Percentiles rank a stretch among this genome's conserved stretches.
These are phyloP conservation scores for Rhabdornis inornatus DNA, from an alignment of 2,113 vertebrate genomes.

Conservation along the genomic window DNA sequence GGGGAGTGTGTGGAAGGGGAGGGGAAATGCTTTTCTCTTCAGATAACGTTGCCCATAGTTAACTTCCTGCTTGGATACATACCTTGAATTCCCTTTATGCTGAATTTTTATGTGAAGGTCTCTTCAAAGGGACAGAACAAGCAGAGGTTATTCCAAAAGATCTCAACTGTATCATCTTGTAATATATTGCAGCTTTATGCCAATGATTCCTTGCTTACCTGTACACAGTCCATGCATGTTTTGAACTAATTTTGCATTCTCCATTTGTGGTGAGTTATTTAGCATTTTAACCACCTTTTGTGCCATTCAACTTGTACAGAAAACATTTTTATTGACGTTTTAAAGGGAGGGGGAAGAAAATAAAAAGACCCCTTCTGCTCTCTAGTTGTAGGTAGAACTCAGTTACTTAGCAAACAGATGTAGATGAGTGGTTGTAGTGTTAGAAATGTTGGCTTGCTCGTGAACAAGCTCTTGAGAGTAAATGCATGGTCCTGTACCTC, in stretches of 20 bases:
- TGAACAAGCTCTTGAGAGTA: slow-evolving; percentile 80
- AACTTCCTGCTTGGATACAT: slow-evolving; percentile 39
- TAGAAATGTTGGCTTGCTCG: slow-evolving; percentile 81
- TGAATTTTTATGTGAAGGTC: slow-evolving; percentile 34
- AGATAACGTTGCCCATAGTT: background rate
- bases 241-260: slow-evolving; percentile 74
- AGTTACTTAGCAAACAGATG: slow-evolving; percentile 76
- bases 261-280: slow-evolving; percentile 70
- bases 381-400: slow-evolving; percentile 80
- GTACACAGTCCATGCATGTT: slow-evolving; percentile 76
- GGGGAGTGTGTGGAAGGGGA: background rate
- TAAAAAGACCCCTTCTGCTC: slow-evolving; percentile 62
- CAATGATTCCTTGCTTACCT: slow-evolving; percentile 76
- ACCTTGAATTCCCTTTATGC: slow-evolving; percentile 17
- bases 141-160: slow-evolving; percentile 66
- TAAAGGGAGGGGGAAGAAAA: slow-evolving; percentile 64
- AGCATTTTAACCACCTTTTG: slow-evolving; percentile 70
- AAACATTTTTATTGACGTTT: slow-evolving; percentile 80
- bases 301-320: slow-evolving; percentile 83
- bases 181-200: slow-evolving; percentile 82
- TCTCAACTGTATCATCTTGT: slow-evolving; percentile 73
- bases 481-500: slow-evolving; percentile 81
- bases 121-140: slow-evolving; percentile 57
- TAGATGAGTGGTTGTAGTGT: slow-evolving; percentile 80
- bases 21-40: slow-evolving; percentile 54